Evolutionary conservation across 1,140 invertebrate genomes (phyloP).

Genomic region (Hyphantria cunea): DNA sequence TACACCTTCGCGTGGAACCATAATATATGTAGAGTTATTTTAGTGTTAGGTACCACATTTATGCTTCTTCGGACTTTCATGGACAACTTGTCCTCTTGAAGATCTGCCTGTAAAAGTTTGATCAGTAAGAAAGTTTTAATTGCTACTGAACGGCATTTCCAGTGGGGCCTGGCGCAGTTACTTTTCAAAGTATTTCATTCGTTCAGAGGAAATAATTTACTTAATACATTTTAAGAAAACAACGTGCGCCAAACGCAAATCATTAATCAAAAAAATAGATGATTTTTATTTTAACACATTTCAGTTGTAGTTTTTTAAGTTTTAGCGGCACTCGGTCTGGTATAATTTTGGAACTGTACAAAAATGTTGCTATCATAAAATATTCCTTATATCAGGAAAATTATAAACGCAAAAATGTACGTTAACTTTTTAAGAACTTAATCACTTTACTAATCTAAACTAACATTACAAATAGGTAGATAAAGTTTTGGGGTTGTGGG

Average conservation of each 20-base stretch:
- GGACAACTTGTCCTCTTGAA: slow-evolving; percentile 46
- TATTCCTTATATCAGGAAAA: no score
- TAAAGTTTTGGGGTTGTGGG: no score
- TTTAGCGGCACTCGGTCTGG: no score
- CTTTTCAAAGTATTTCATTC: slow-evolving; percentile 57
- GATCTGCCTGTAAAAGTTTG: slow-evolving; percentile 68
- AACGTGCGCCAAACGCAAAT: background rate
- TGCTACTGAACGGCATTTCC: slow-evolving; percentile 67
- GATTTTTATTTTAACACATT: no score
- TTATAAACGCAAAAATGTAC: no score
- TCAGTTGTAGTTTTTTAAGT: no score
- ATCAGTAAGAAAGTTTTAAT: slow-evolving; percentile 75
- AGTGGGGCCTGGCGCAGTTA: slow-evolving; percentile 40
- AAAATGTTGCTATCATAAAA: no score
- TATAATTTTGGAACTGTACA: no score
- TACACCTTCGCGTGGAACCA: no score
- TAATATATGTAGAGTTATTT: slow-evolving; percentile 26
- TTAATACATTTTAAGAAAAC: slow-evolving; percentile 29
- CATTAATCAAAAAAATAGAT: slow-evolving; percentile 5
- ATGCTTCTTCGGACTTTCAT: slow-evolving; percentile 38
- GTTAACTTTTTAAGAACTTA: no score
- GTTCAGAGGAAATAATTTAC: slow-evolving; percentile 41
- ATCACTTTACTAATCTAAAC: no score
- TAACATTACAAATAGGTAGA: no score
- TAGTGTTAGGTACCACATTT: slow-evolving; percentile 39